Conservation (phyloP, 2,113 vertebrate genomes). For the Pluvialis apricaria region DNA sequence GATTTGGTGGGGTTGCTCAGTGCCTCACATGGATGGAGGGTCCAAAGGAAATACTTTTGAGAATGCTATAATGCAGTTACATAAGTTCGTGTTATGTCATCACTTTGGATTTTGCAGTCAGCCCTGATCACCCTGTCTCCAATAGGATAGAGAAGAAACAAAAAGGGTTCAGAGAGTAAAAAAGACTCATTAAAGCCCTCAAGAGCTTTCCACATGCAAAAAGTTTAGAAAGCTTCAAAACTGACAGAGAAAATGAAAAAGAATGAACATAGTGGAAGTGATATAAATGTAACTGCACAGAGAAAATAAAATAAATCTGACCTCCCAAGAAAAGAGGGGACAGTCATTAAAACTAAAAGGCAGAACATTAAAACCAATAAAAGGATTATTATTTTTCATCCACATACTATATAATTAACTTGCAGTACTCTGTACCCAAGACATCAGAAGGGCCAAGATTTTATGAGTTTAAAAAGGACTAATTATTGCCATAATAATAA, state of each 20-base stretch:
- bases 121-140: neutral
- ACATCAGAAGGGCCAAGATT: neutral
- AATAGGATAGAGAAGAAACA: neutral
- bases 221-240: conserved; percentile 11
- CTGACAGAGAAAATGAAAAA: neutral
- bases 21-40: neutral
- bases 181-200: conserved; percentile 4
- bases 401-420: neutral
- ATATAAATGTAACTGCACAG: neutral
- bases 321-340: conserved; percentile 1
- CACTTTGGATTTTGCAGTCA: neutral
- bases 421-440: neutral
- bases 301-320: conserved; percentile 23
- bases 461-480: neutral
- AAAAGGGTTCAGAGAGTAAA: neutral
- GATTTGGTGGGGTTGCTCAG: neutral
- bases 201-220: neutral
- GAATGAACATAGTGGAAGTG: neutral
- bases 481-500: conserved; percentile 4
- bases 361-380: conserved; percentile 18
- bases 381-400: conserved; percentile 26
- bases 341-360: conserved; percentile 24
- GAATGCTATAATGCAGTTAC: neutral
- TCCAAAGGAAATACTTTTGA: neutral
- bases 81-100: neutral